Evolutionary conservation across 1,140 invertebrate genomes (phyloP), one percentile per base, ranked within the genome.

Genomic region (Drosophila mayri): DNA sequence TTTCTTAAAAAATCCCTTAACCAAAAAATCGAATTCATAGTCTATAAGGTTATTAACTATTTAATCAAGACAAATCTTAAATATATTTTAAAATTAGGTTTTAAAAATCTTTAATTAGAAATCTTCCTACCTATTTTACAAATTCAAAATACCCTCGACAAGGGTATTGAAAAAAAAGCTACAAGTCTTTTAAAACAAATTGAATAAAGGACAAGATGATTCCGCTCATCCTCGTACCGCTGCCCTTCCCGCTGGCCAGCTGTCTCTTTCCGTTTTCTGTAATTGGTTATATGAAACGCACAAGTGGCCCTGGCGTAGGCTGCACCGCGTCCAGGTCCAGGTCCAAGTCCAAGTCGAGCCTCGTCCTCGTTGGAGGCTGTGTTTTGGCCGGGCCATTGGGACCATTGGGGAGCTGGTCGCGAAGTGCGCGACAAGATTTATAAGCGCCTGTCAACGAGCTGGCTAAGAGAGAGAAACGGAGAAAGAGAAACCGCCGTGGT

Each of bases 401-500:
- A 49, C 61, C 63, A 20, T 41, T 60, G 43, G 59, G 41, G 47
- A 73, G 54, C 57, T 43, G 73, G 55, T 37, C 46, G 59, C 76
- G 71, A 85, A 86, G 82, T 90, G 80, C 84, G 85, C 84, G 84
- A 88, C 84, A 90, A 90, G 85, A 90, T 90, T 90, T 90, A 90
- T 90, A 90, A 90, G 85, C 85, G 85, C 74, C 85, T 90, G 85
- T 90, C 85, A 90, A 81, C 85, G 81, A 80, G 66, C 50, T 38
- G 52, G 47, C 70, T 72, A 71, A 71, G 49, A 46, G 62, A 52
- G 43, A 55, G 50, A 68, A 68, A 57, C 41, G 64, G 64, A 57
- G 64, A 70, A 57, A 71, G 64, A 58, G 68, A 70, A 59, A 55
- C 74, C 60, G 85, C 65, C 63, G 77, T 86, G 83, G 82, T 81